Evolutionary conservation across 2,888 invertebrate species (phyloP), one percentile per base, ranked within the genome.

Genomic region (Poecilobothrus nobilitatus): DNA sequence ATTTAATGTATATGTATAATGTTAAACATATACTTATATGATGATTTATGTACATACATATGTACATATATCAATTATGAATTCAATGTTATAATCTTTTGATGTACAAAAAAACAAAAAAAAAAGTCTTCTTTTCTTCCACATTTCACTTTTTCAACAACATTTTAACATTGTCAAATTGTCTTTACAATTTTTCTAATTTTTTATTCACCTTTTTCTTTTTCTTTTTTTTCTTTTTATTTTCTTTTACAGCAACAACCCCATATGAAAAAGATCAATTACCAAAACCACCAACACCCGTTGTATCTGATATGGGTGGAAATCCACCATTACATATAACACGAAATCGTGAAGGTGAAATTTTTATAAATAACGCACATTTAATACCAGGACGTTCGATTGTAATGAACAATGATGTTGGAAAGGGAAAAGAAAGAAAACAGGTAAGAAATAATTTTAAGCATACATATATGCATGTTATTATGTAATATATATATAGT

Each of bases 291-390:
- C 65, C 65, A 65, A 33, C 20, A 33, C 20, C 33, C 7, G 86
- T 94, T 77, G 86, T 88, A 21, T 91, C 94, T 33, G 91, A 93
- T 79, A 84, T 92, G 76, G 90, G 90, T 70, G 94, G 93, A 21
- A 93, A 91, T 82, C 92, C 93, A 0, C 92, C 92, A 1, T 82
- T 94, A 67, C 94, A 93, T 89, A 88, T 94, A 71, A 92, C 92
- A 67, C 85, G 88, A 73, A 86, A 86, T 70, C 84, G 85, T 18
- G 87, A 88, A 74, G 80, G 82, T 64, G 91, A 92, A 73, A 87
- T 93, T 75, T 95, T 87, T 82, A 89, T 95, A 71, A 95, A 95
- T 83, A 94, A 95, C 80, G 95, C 94, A 2, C 88, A 88, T 78
- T 86, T 95, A 68, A 83, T 90, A 74, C 85, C 87, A 70, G 86